These are phyloP conservation scores for Lampris incognitus DNA, from an alignment of 2,113 vertebrate species.

Conservation along the genomic window DNA sequence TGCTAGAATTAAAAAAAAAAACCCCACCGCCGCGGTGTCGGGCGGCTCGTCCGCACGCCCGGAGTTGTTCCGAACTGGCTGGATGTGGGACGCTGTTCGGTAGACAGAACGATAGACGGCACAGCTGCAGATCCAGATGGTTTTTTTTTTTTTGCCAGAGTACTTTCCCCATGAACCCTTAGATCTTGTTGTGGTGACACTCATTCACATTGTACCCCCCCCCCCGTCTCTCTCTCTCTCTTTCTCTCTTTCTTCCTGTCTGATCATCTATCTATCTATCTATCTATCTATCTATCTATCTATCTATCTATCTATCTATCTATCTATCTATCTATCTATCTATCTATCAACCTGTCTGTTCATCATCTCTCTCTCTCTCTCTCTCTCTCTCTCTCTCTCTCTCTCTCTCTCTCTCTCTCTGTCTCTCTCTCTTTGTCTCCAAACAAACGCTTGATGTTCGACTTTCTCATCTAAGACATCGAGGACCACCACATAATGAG, in stretches of 20 bases:
- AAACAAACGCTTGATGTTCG: too few species aligned
- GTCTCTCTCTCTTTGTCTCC: too few species aligned
- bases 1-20: constrained; percentile 42
- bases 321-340: too few species aligned
- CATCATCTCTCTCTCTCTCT: too few species aligned
- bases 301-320: too few species aligned
- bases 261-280: constrained; percentile 63
- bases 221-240: neutral
- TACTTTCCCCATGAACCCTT: constrained; percentile 36
- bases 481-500: too few species aligned
- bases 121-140: constrained; percentile 64
- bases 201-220: constrained; percentile 27
- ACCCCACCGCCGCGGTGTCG: constrained; percentile 21
- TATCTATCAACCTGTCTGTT: too few species aligned
- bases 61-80: constrained; percentile 4
- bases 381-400: too few species aligned
- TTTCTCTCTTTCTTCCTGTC: constrained; percentile 12
- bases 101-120: constrained; percentile 17
- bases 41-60: neutral
- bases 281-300: constrained; percentile 3
- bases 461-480: too few species aligned
- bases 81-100: constrained; percentile 2
- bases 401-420: too few species aligned
- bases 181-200: constrained; percentile 17
- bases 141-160: neutral